Base-by-base conservation (phyloP, 2,113 vertebrate species). In the Catharus bicknelli region DNA sequence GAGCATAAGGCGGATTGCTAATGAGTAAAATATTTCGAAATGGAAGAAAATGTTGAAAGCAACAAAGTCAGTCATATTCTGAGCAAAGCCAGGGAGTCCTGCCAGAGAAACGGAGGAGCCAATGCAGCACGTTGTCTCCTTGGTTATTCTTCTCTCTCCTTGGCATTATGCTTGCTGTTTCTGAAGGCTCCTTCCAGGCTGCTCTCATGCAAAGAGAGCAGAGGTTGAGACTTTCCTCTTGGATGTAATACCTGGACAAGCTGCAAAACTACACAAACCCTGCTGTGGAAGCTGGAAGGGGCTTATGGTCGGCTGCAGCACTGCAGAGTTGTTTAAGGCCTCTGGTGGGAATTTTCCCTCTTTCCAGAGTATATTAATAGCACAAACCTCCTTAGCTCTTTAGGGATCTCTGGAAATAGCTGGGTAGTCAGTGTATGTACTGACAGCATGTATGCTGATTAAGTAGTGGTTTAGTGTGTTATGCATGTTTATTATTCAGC, bases 21-120 rank as follows among this genome's bases (percentile, higher is more conserved):
- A 96, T 93, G 95, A 96, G 95, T 94, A 92, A 96, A 96, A 96
- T 96, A 94, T 96, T 96, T 96, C 94, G 36, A 90, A 93, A 93
- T 96, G 96, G 87, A 95, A 91, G 93, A 94, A 94, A 95, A 94
- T 96, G 93, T 95, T 95, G 93, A 96, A 95, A 95, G 93, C 94
- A 95, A 95, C 91, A 95, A 94, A 94, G 94, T 96, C 94, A 96
- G 92, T 96, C 94, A 92, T 89, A 68, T 85, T 94, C 84, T 90
- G 78, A 93, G 74, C 42, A 62, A 96, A 94, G 95, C 96, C 95
- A 96, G 96, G 96, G 94, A 96, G 95, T 59, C 67, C 84, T 95
- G 94, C 96, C 96, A 96, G 93, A 69, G 94, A 94, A 92, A 87
- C 4, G 0, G 87, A 86, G 75, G 75, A 94, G 96, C 95, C 94